Percentiles rank a stretch among this genome's conserved stretches.
phyloP scores from a whole-genome alignment of 2,113 vertebrate genomes.

The Drymodes brunneopygia region DNA sequence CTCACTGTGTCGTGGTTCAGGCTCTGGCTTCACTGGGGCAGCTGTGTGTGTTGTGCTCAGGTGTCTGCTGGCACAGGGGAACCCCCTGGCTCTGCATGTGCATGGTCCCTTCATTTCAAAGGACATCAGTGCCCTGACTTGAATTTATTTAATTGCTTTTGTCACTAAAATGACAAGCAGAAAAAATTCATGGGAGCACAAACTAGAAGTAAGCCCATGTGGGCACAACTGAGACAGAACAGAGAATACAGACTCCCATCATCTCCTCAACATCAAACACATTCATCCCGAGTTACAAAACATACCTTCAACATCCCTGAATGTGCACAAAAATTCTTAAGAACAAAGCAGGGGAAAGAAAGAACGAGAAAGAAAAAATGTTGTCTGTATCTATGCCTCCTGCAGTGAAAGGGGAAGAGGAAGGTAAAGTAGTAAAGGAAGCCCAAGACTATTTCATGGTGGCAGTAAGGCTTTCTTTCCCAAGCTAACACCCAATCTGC shows the following conservation, averaged over 20 bases:
- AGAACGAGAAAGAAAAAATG: neutral
- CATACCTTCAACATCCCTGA: neutral
- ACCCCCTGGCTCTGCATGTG: neutral
- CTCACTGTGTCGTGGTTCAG: fast-evolving
- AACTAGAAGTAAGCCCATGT: neutral
- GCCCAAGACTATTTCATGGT: neutral
- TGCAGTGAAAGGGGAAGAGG: neutral
- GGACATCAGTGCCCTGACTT: neutral
- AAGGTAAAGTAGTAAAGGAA: neutral
- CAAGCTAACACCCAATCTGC: neutral
- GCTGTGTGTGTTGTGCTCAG: neutral
- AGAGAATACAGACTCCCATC: neutral
- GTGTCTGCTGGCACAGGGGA: neutral
- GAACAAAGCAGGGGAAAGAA: neutral
- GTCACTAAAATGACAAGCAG: neutral
- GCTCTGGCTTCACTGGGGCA: neutral
- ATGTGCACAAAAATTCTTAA: neutral
- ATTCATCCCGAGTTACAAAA: neutral
- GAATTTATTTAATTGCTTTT: neutral
- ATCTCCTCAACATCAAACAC: neutral
- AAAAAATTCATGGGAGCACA: neutral
- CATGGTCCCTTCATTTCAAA: neutral
- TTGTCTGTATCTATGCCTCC: neutral
- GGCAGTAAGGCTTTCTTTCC: neutral
- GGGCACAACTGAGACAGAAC: neutral